phyloP scores from a whole-genome alignment of 2,888 invertebrate genomes.

The Halictus ligatus region DNA sequence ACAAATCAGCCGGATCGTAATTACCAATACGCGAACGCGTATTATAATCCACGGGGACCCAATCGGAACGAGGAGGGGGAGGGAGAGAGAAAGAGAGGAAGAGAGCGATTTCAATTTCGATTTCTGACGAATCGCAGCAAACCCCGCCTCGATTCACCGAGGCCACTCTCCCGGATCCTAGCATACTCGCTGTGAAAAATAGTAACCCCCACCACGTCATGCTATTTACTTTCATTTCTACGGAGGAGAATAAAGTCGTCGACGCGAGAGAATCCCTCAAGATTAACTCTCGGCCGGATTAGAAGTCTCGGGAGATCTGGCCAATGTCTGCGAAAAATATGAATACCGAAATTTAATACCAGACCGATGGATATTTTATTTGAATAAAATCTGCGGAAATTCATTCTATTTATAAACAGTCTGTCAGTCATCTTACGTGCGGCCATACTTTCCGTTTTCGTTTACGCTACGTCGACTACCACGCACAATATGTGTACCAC shows the following conservation, averaged over 20 bases:
- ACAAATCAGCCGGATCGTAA: conserved; percentile 48
- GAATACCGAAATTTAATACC: background rate
- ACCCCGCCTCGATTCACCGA: background rate
- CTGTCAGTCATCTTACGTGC: background rate
- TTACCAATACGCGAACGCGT: conserved; percentile 40
- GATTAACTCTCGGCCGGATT: background rate
- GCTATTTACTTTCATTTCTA: conserved; percentile 5
- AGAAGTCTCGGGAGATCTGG: background rate
- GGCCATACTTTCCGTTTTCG: no score
- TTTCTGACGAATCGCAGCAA: conserved; percentile 24
- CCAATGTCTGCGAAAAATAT: background rate
- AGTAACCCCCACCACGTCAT: background rate
- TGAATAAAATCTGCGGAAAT: background rate
- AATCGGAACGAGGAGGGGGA: background rate
- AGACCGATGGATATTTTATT: background rate
- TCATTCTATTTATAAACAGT: background rate
- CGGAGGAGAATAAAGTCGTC: background rate
- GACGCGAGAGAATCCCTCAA: conserved; percentile 1
- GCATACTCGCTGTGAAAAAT: background rate
- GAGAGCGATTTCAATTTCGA: conserved; percentile 48
- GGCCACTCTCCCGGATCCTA: background rate
- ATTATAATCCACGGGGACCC: conserved; percentile 40
- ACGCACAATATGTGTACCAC: no score
- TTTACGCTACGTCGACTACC: no score
- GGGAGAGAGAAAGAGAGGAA: no score